These are phyloP conservation scores for Cercopithecus neglectus DNA, from an alignment of 2,797 vertebrate genomes.

Conservation along the genomic window DNA sequence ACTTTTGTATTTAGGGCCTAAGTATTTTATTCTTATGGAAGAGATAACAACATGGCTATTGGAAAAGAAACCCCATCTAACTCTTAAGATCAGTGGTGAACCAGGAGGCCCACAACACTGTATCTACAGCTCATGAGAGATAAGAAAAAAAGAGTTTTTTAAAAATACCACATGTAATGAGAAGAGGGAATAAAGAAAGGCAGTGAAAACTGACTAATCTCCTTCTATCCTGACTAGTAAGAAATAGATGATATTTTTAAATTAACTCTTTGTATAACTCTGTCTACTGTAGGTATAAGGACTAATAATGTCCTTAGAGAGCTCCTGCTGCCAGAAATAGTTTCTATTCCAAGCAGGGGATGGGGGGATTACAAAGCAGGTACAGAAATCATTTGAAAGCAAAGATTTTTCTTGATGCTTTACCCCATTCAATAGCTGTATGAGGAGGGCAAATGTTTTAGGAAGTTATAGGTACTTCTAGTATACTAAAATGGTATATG, in stretches of 20 bases:
- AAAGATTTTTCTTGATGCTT: slow-evolving; percentile 31
- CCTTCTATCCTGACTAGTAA: background rate
- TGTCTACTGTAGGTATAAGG: background rate
- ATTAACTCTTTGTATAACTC: slow-evolving; percentile 31
- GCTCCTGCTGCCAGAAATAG: background rate
- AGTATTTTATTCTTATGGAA: background rate
- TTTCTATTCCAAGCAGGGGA: background rate
- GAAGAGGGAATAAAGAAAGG: background rate
- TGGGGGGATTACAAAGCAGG: background rate
- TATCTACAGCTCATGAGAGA: background rate
- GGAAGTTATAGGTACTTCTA: background rate
- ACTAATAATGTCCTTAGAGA: background rate
- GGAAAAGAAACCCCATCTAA: slow-evolving; percentile 4
- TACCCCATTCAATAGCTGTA: background rate
- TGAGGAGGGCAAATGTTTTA: background rate
- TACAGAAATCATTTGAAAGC: slow-evolving; percentile 25
- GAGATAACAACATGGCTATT: background rate
- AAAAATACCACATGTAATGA: background rate
- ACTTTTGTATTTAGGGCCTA: slow-evolving; percentile 23
- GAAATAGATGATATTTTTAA: background rate
- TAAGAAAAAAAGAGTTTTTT: background rate
- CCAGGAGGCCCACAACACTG: background rate
- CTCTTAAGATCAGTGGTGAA: background rate
- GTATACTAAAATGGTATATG: background rate
- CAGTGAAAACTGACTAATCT: background rate